Evolutionary conservation across 1,140 invertebrate genomes (phyloP).

Genomic region (Piezodorus guildinii): DNA sequence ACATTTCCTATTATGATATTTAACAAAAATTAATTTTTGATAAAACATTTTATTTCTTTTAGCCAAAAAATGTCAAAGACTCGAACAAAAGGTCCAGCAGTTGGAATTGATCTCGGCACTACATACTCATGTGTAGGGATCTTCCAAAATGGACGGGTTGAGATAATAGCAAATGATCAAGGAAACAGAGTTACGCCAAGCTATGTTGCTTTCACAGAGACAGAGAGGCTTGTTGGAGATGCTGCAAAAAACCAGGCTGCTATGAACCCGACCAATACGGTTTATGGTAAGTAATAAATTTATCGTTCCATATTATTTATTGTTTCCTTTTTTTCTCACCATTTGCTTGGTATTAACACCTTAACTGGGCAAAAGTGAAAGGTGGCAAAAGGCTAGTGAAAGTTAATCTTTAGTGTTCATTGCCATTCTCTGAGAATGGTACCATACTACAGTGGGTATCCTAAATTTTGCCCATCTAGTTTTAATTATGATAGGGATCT

Average conservation of each 20-base stretch:
- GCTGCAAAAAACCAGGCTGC: slow-evolving; percentile 49
- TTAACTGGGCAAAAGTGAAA: too few relatives aligned
- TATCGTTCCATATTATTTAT: background rate
- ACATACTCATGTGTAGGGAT: slow-evolving; percentile 72
- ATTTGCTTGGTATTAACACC: too few relatives aligned
- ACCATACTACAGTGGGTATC: too few relatives aligned
- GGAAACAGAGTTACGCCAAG: slow-evolving; percentile 84
- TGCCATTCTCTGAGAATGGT: too few relatives aligned
- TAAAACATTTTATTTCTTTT: background rate
- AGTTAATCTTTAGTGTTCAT: too few relatives aligned
- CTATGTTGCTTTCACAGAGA: slow-evolving; percentile 79
- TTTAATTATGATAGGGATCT: too few relatives aligned
- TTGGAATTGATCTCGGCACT: slow-evolving; percentile 65
- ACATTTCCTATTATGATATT: too few relatives aligned
- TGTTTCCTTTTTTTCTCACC: too few relatives aligned
- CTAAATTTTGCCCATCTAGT: too few relatives aligned
- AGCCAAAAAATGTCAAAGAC: background rate
- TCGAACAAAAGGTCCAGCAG: slow-evolving; percentile 37
- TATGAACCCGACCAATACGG: slow-evolving; percentile 92
- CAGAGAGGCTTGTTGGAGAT: slow-evolving; percentile 59
- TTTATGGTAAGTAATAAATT: slow-evolving; percentile 68
- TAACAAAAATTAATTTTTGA: too few relatives aligned
- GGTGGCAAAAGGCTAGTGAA: too few relatives aligned
- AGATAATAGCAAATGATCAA: slow-evolving; percentile 90
- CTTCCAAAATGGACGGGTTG: slow-evolving; percentile 74